A percentile compares a stretch with the other conserved stretches of the same genome.
Evolutionary conservation across 2,888 invertebrate genomes (phyloP).

Genomic region (Subacronicta megacephala): DNA sequence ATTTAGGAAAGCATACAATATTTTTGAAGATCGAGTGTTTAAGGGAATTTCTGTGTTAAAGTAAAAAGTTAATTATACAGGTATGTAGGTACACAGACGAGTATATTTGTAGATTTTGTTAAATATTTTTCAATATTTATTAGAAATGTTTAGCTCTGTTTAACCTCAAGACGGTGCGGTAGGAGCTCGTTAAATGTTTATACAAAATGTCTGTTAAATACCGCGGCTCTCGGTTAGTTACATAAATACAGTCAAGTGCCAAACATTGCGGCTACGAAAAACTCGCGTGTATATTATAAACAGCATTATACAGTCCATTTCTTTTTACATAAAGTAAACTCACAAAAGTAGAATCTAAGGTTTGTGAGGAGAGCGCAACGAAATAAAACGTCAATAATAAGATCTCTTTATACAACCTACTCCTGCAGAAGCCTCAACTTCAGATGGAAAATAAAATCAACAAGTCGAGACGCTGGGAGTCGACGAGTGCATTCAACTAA

Average conservation of each 20-base stretch:
- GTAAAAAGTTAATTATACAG: no score
- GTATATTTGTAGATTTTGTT: no score
- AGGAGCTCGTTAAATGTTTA: conserved; percentile 23
- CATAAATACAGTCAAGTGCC: conserved; percentile 7
- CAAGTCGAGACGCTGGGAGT: not conserved
- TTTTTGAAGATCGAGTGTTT: no score
- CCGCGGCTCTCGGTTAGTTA: conserved; percentile 8
- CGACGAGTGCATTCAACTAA: conserved; percentile 26
- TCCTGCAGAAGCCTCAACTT: conserved; percentile 2
- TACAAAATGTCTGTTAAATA: conserved; percentile 20
- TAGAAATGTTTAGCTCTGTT: conserved; percentile 35
- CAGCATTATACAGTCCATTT: conserved; percentile 2
- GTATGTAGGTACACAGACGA: not conserved
- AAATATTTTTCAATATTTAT: conserved; percentile 32
- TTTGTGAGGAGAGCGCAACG: conserved; percentile 6
- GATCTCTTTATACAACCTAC: conserved; percentile 5
- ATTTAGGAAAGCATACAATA: no score
- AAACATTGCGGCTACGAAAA: conserved; percentile 11
- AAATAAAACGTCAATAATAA: conserved; percentile 5
- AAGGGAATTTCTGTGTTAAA: no score
- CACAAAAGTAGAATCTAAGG: conserved; percentile 5
- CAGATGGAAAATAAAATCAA: conserved; percentile 20
- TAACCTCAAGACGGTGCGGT: conserved; percentile 19
- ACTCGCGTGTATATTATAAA: conserved; percentile 6
- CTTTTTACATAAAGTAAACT: conserved; percentile 2